Conservation (phyloP, 2,888 invertebrate genomes). For the Leptothorax acervorum region DNA sequence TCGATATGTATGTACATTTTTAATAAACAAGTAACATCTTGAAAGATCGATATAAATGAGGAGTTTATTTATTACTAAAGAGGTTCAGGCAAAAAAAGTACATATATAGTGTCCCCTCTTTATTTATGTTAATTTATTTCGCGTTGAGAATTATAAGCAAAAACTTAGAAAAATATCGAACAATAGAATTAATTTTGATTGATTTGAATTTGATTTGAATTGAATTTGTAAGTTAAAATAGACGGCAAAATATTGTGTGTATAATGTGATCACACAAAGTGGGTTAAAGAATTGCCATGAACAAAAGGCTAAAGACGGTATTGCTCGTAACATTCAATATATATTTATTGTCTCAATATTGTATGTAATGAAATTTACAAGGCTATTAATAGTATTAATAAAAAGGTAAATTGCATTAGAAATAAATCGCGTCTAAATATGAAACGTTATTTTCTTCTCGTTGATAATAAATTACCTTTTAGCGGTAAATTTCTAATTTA, state of each 20-base stretch:
- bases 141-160: not conserved
- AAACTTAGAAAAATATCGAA: not conserved
- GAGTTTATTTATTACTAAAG: not conserved
- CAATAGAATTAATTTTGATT: not conserved
- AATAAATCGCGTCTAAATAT: slow-evolving; percentile 43
- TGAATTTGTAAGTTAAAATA: not conserved
- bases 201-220: not conserved
- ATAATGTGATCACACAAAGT: not conserved
- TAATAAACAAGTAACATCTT: not conserved
- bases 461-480: slow-evolving; percentile 20
- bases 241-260: not conserved
- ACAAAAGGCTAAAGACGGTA: not conserved
- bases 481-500: slow-evolving; percentile 31
- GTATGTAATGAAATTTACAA: slow-evolving; percentile 80
- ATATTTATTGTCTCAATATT: slow-evolving; percentile 85
- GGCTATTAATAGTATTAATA: slow-evolving; percentile 70
- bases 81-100: not conserved
- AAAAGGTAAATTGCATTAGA: slow-evolving; percentile 40
- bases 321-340: slow-evolving; percentile 72
- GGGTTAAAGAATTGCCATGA: slow-evolving; percentile 6
- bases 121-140: not conserved
- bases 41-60: not conserved
- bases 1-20: not conserved
- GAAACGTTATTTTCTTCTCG: slow-evolving; percentile 30
- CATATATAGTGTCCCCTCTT: not conserved